phyloP scores from a whole-genome alignment of 2,113 vertebrate species.

The Talpa occidentalis region DNA sequence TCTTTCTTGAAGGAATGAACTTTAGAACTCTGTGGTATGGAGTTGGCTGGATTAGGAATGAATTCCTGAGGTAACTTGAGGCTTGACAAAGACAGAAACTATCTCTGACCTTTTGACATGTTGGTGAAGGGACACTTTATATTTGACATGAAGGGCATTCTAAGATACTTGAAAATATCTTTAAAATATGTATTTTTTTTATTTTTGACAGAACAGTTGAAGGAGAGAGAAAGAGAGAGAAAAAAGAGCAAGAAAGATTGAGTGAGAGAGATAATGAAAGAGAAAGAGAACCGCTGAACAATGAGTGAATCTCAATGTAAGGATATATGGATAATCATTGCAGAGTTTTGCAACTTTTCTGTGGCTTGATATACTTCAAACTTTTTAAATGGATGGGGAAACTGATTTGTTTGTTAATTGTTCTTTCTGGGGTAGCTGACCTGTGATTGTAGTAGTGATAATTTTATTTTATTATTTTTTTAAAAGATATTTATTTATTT shows the following conservation, averaged over 20 bases:
- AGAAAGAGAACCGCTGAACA: background rate
- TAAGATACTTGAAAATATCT: background rate
- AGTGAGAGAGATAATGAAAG: background rate
- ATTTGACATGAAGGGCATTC: background rate
- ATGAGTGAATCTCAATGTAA: background rate
- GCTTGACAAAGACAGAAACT: background rate
- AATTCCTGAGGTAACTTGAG: background rate
- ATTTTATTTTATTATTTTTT: too few relatives aligned
- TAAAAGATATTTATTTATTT: too few relatives aligned
- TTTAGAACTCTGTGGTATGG: background rate
- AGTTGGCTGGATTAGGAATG: background rate
- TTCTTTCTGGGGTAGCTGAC: background rate
- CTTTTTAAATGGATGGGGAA: background rate
- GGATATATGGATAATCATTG: background rate
- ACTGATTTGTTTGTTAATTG: background rate
- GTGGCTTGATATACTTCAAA: background rate
- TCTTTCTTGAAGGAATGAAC: slow-evolving; percentile 15
- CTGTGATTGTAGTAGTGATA: background rate
- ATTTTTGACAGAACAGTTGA: background rate
- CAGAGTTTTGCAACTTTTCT: background rate
- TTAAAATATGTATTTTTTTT: background rate
- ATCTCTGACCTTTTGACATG: background rate
- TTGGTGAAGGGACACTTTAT: background rate
- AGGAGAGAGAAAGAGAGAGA: background rate
- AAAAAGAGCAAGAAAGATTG: background rate